Percentiles rank a stretch among this genome's conserved stretches.
phyloP scores from a whole-genome alignment of 2,888 invertebrate species.

The Scaptomyza reducta region DNA sequence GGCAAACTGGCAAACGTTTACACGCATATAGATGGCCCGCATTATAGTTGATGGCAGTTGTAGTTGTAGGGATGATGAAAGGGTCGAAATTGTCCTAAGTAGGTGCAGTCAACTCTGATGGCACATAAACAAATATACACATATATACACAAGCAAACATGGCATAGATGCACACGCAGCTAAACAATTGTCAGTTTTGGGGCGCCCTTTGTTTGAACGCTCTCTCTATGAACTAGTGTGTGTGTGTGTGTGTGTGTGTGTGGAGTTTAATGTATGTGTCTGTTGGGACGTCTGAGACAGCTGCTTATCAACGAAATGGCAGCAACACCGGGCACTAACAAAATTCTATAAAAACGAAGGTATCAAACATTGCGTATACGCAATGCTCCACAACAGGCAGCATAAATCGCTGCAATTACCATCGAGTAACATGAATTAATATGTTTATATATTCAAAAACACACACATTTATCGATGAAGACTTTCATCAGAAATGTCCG shows the following conservation, averaged over 20 bases:
- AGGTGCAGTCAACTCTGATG: constrained; percentile 64
- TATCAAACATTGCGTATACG: constrained; percentile 59
- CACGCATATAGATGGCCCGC: constrained; percentile 77
- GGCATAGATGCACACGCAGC: constrained; percentile 31
- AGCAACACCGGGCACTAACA: constrained; percentile 46
- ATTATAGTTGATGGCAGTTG: constrained; percentile 43
- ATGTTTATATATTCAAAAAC: not conserved
- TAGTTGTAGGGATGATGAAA: not conserved
- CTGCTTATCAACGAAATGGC: constrained; percentile 70
- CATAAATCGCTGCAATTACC: constrained; percentile 26
- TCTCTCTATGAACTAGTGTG: not conserved
- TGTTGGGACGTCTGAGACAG: constrained; percentile 24
- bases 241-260: constrained; percentile 7
- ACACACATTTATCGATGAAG: not conserved
- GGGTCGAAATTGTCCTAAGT: constrained; percentile 44
- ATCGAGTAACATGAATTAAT: constrained; percentile 1
- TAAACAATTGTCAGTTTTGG: constrained; percentile 65
- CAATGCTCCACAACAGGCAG: constrained; percentile 30
- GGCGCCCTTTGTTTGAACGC: constrained; percentile 55
- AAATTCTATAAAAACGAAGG: constrained; percentile 31
- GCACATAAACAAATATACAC: constrained; percentile 46
- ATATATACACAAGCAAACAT: constrained; percentile 21
- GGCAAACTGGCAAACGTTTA: constrained; percentile 58
- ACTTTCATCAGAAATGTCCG: not conserved
- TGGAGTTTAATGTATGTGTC: constrained; percentile 11